These are phyloP conservation scores for Cacoxenus indagator DNA, from an alignment of 2,888 invertebrate species.

Conservation along the genomic window DNA sequence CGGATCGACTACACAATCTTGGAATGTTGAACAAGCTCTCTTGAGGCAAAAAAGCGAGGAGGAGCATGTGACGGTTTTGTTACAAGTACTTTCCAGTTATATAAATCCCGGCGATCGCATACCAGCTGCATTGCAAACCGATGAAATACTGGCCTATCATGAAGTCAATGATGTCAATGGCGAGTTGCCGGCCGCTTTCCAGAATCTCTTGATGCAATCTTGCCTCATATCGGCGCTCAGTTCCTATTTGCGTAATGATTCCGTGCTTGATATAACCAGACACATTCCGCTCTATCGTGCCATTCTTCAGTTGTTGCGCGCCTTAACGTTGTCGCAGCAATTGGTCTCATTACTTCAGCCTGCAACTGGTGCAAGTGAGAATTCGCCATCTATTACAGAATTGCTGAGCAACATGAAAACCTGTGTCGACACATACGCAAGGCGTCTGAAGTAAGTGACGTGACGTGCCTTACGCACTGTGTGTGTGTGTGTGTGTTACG, in stretches of 20 bases:
- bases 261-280: constrained; percentile 97
- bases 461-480: neutral
- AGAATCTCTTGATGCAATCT: constrained; percentile 84
- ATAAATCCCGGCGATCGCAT: constrained; percentile 81
- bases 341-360: constrained; percentile 78
- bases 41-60: constrained; percentile 91
- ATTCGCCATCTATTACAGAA: constrained; percentile 79
- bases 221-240: constrained; percentile 89
- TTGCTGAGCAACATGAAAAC: constrained; percentile 89
- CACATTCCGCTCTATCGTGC: constrained; percentile 94
- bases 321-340: constrained; percentile 77
- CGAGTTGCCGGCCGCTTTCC: constrained; percentile 79
- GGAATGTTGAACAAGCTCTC: constrained; percentile 97
- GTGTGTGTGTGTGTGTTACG: too few species aligned
- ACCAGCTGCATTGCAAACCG: constrained; percentile 68
- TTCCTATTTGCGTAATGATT: constrained; percentile 93
- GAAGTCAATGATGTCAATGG: constrained; percentile 69
- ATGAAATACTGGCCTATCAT: constrained; percentile 68
- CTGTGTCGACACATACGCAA: constrained; percentile 93
- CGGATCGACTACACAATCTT: constrained; percentile 93
- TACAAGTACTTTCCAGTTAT: constrained; percentile 88
- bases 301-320: constrained; percentile 85
- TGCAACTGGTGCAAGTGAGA: constrained; percentile 54
- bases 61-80: constrained; percentile 89
- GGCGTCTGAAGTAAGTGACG: constrained; percentile 79